These are phyloP conservation scores for Onthophagus sagittarius DNA, from an alignment of 2,888 invertebrate species.

Conservation along the genomic window DNA sequence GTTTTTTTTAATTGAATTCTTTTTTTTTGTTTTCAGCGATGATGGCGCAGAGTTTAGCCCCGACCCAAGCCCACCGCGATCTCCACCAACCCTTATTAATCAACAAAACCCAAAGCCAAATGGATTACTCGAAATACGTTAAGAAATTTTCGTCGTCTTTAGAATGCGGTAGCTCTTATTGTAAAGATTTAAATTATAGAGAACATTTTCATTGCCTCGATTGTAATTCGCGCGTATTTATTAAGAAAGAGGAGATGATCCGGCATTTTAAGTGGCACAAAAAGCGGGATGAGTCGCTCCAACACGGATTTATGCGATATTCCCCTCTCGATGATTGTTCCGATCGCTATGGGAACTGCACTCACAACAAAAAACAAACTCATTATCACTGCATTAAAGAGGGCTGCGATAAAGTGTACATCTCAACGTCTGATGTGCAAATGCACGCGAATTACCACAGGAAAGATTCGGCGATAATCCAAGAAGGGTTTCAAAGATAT, in stretches of 20 bases:
- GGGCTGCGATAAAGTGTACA: conserved; percentile 92
- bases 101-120: conserved; percentile 61
- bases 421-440: conserved; percentile 97
- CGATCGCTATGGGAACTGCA: conserved; percentile 73
- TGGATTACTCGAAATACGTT: conserved; percentile 87
- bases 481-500: conserved; percentile 96
- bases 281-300: conserved; percentile 93
- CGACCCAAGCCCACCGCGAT: conserved; percentile 46
- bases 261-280: conserved; percentile 99
- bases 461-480: conserved; percentile 95
- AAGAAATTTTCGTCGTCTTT: conserved; percentile 76
- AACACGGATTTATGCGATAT: conserved; percentile 89
- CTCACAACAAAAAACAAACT: conserved; percentile 90
- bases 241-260: conserved; percentile 98
- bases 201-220: conserved; percentile 94
- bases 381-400: conserved; percentile 97
- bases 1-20: background rate
- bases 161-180: conserved; percentile 81
- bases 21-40: conserved; percentile 45
- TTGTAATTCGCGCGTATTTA: conserved; percentile 79
- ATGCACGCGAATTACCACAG: conserved; percentile 99
- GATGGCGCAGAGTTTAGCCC: conserved; percentile 52
- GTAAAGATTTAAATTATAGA: conserved; percentile 84
- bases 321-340: conserved; percentile 94
- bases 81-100: conserved; percentile 54